Base-by-base conservation (phyloP, 2,888 invertebrate genomes). In the Eristalinus sepulchralis region DNA sequence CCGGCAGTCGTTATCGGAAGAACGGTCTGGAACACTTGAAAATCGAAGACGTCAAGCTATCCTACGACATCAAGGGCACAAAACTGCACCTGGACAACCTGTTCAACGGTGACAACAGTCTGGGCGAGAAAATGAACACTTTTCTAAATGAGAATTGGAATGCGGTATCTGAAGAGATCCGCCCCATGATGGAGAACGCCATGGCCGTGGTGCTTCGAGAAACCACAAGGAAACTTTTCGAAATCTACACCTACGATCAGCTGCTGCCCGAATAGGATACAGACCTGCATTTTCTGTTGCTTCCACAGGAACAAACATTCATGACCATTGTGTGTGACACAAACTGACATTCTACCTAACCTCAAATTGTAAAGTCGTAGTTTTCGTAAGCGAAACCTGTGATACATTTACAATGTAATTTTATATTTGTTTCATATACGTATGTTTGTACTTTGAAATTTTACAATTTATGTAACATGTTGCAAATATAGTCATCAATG, bases 101-200 rank as follows among this genome's bases (percentile, higher is more conserved):
- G 0, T 96, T 96, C 89, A 95, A 96, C 83, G 96, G 95, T 0
- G 96, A 97, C 88, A 93, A 93, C 73, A 94, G 95, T 82, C 91
- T 96, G 73, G 96, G 96, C 33, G 93, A 94, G 22, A 94, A 95
- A 1, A 95, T 96, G 95, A 97, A 97, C 91, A 91, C 94, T 34
- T 96, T 96, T 90, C 91, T 97, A 24, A 97, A 96, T 90, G 95
- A 96, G 63, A 96, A 97, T 90, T 97, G 96, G 96, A 94, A 94
- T 89, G 94, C 94, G 34, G 93, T 97, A 0, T 94, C 95, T 0
- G 94, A 94, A 33, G 96, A 97, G 89, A 93, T 97, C 4, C 95
- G 95, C 89, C 95, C 95, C 0, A 94, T 95, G 0, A 92, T 97
- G 90, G 96, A 96, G 90, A 94, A 94, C 73, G 94, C 94, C 0